phyloP scores from a whole-genome alignment of 1,140 invertebrate species.

The Pentalonia nigronervosa region DNA sequence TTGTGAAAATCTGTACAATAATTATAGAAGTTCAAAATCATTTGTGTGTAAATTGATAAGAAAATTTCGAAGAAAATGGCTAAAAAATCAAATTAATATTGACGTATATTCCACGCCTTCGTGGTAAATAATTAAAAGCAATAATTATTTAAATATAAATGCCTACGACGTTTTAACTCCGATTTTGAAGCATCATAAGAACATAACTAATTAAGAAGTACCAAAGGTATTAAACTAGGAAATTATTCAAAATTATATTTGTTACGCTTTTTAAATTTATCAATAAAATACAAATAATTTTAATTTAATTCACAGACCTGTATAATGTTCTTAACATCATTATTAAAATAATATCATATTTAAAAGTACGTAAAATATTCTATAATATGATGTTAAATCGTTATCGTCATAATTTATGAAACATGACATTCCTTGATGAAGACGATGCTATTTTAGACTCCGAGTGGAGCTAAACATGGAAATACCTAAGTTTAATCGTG shows the following conservation, averaged over 20 bases:
- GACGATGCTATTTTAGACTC: too few relatives aligned
- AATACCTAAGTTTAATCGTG: neutral
- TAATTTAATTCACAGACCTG: neutral
- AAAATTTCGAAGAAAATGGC: neutral
- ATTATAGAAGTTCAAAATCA: neutral
- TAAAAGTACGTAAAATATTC: neutral
- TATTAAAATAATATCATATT: neutral
- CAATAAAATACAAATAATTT: neutral
- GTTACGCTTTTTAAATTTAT: neutral
- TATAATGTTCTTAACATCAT: neutral
- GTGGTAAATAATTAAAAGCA: neutral
- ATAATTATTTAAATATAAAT: neutral
- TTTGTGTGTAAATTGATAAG: neutral
- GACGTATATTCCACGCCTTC: neutral
- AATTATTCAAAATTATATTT: neutral
- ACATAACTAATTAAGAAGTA: neutral
- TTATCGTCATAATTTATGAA: neutral
- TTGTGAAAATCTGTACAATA: neutral
- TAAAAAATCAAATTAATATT: neutral
- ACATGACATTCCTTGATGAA: neutral
- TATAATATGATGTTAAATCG: neutral
- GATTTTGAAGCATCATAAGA: too few relatives aligned
- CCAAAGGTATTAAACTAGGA: neutral
- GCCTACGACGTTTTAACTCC: neutral
- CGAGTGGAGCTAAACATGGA: neutral